These are phyloP conservation scores for Aeoliscus strigatus DNA, from an alignment of 2,797 vertebrate species.

Conservation along the genomic window DNA sequence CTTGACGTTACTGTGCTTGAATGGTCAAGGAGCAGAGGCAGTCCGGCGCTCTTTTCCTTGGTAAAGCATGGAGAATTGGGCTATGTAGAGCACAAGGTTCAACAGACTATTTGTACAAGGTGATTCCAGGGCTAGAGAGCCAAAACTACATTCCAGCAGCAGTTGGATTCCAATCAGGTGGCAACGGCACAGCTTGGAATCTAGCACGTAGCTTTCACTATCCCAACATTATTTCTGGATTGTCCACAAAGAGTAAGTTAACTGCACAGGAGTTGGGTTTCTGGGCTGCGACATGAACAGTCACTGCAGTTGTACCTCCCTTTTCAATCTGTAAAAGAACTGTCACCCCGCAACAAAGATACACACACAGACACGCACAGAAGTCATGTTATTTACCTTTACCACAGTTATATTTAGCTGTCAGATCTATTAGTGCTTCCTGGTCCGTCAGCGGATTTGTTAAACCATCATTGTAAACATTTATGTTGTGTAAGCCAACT, in stretches of 20 bases:
- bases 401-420: conserved; percentile 43
- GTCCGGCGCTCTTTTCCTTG: conserved; percentile 58
- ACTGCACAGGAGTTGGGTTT: conserved; percentile 21
- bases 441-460: conserved; percentile 31
- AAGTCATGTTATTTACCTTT: conserved; percentile 52
- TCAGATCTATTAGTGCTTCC: conserved; percentile 39
- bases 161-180: conserved; percentile 68
- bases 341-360: conserved; percentile 41
- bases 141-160: conserved; percentile 66
- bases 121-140: conserved; percentile 62
- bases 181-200: conserved; percentile 64
- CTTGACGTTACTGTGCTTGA: conserved; percentile 78
- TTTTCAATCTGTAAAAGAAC: conserved; percentile 32
- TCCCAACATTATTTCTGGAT: conserved; percentile 55
- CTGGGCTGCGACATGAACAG: conserved; percentile 35
- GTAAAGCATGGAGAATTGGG: conserved; percentile 73
- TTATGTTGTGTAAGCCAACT: conserved; percentile 68
- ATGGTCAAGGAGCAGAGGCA: conserved; percentile 71
- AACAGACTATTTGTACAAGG: conserved; percentile 75
- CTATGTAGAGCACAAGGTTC: conserved; percentile 70
- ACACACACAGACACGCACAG: conserved; percentile 50
- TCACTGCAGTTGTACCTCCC: conserved; percentile 27
- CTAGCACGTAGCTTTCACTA: conserved; percentile 62
- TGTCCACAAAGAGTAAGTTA: conserved; percentile 52
- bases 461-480: conserved; percentile 61